These are phyloP conservation scores for Caenorhabditis zanzibari DNA, from an alignment of 2,888 invertebrate genomes.

Conservation along the genomic window DNA sequence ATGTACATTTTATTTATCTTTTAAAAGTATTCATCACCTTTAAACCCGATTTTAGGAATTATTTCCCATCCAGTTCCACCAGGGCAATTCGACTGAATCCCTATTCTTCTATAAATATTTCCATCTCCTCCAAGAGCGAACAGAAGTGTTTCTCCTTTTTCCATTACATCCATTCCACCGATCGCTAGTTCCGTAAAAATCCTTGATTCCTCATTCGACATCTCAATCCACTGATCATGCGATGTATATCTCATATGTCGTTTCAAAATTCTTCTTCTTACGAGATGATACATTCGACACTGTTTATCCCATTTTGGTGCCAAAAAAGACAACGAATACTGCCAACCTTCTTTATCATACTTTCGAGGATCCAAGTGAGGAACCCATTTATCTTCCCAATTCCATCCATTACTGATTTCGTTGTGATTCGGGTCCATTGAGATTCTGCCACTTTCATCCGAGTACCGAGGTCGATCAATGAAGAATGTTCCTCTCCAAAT, in stretches of 20 bases:
- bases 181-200: constrained; percentile 61
- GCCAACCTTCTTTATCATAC: constrained; percentile 71
- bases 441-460: constrained; percentile 50
- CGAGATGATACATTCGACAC: constrained; percentile 52
- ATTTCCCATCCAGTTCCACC: constrained; percentile 39
- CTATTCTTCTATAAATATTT: constrained; percentile 52
- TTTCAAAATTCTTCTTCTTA: constrained; percentile 62
- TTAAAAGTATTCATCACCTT: constrained; percentile 3
- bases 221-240: constrained; percentile 67
- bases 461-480: constrained; percentile 65
- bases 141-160: constrained; percentile 55
- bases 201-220: constrained; percentile 31
- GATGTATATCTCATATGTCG: constrained; percentile 68
- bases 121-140: constrained; percentile 67
- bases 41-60: constrained; percentile 33
- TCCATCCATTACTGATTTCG: constrained; percentile 60
- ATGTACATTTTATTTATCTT: neutral
- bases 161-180: constrained; percentile 57
- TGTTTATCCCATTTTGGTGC: constrained; percentile 54
- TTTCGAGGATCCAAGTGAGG: constrained; percentile 50
- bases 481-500: constrained; percentile 63
- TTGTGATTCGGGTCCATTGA: constrained; percentile 20
- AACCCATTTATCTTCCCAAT: constrained; percentile 72
- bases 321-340: constrained; percentile 62
- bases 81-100: constrained; percentile 38